Conservation (phyloP, 1,140 invertebrate species). For the Neodiprion lecontei region DNA sequence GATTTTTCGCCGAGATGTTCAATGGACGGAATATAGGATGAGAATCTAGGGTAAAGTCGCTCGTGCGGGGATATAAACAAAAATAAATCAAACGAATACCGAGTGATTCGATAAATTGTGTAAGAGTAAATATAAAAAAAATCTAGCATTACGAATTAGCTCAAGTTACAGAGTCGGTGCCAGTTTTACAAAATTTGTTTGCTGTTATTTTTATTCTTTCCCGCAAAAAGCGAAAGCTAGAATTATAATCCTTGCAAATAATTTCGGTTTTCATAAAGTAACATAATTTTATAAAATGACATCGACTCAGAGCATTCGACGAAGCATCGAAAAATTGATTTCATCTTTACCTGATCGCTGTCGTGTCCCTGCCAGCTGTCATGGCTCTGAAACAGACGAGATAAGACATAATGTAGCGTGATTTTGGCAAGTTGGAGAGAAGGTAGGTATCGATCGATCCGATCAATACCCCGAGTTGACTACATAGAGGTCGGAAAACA, state of each 20-base stretch:
- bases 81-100: not conserved
- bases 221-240: too few relatives aligned
- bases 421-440: not conserved
- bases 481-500: not conserved
- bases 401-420: constrained; percentile 26
- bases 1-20: too few relatives aligned
- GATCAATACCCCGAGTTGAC: not conserved
- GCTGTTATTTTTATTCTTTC: too few relatives aligned
- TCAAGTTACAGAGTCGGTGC: too few relatives aligned
- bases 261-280: too few relatives aligned
- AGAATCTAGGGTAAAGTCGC: not conserved
- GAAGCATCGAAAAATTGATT: not conserved
- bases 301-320: too few relatives aligned
- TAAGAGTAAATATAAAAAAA: not conserved
- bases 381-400: constrained; percentile 64
- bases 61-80: not conserved
- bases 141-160: too few relatives aligned
- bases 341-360: constrained; percentile 64
- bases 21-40: not conserved
- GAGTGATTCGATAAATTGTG: not conserved
- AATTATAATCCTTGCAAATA: too few relatives aligned
- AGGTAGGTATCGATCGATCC: constrained; percentile 18
- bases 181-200: too few relatives aligned
- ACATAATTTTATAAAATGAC: too few relatives aligned
- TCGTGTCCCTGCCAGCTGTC: constrained; percentile 70